Base-by-base conservation (phyloP, 2,888 invertebrate genomes). In the Acrocyrtus sp. region DNA sequence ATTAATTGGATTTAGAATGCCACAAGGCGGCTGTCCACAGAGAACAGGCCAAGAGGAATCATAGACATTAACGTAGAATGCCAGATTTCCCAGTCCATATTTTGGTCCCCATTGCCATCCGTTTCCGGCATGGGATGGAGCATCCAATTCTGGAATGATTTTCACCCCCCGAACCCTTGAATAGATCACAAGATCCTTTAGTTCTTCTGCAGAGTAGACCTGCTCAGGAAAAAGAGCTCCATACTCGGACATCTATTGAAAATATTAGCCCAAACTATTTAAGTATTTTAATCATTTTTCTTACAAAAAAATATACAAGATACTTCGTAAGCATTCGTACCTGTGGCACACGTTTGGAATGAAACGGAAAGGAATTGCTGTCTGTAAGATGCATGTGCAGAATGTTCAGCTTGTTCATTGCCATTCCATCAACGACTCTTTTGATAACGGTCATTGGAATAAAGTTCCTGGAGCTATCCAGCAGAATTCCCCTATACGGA, bases 361-460 rank as follows among this genome's bases (percentile, higher is more conserved):
- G 90, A 82, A 94, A 91, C 0, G 97, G 96, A 83, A 97, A 98
- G 80, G 96, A 96, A 77, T 96, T 96, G 21, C 93, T 92, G 84
- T 98, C 98, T 0, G 93, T 94, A 53, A 95, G 91, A 82, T 95
- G 80, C 60, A 96, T 97, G 83, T 97, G 97, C 86, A 98, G 92
- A 0, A 93, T 92, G 83, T 98, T 98, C 81, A 97, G 83, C 84
- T 97, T 98, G 24, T 93, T 92, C 82, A 91, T 89, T 0, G 92
- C 91, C 95, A 97, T 96, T 0, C 89, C 95, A 82, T 95, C 95
- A 81, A 98, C 87, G 12, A 93, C 92, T 10, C 88, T 85, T 82
- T 92, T 89, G 58, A 94, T 90, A 0, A 90, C 85, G 0, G 89
- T 88, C 8, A 93, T 87, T 5, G 89, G 88, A 81, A 93, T 88